phyloP scores from a whole-genome alignment of 2,888 invertebrate species.

The Halictus ligatus region DNA sequence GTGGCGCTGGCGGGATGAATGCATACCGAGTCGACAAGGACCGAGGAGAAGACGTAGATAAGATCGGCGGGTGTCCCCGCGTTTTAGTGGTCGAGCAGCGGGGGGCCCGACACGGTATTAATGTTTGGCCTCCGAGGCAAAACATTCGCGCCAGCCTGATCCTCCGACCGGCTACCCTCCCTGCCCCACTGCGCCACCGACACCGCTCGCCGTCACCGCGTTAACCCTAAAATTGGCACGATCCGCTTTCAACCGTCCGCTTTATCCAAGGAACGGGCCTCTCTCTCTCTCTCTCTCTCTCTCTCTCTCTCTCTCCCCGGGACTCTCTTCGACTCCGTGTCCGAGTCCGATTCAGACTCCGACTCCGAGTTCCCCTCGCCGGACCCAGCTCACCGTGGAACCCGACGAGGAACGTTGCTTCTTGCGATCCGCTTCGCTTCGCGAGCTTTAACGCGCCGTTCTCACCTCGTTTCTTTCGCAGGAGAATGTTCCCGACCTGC shows the following conservation, averaged over 20 bases:
- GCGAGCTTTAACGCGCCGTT: neutral
- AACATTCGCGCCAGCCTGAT: constrained; percentile 76
- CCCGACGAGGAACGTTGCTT: neutral
- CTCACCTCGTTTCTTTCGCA: constrained; percentile 82
- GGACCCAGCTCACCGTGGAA: neutral
- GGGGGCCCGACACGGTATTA: constrained; percentile 84
- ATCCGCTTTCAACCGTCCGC: constrained; percentile 36
- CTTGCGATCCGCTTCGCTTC: neutral
- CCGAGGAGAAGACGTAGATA: constrained; percentile 82
- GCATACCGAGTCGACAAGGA: constrained; percentile 83
- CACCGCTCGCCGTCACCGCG: constrained; percentile 43
- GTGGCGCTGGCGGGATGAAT: constrained; percentile 81
- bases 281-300: neutral
- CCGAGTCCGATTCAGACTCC: neutral
- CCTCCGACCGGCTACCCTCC: constrained; percentile 29
- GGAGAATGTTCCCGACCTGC: constrained; percentile 99
- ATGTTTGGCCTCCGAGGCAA: constrained; percentile 82
- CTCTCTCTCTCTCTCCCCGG: neutral
- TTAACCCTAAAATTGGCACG: constrained; percentile 63
- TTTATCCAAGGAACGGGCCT: constrained; percentile 10
- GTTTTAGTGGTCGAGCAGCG: constrained; percentile 83
- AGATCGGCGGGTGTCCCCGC: constrained; percentile 84
- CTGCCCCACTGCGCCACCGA: constrained; percentile 23
- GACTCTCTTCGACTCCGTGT: neutral
- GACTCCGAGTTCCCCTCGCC: neutral